Percentiles rank a stretch among this genome's conserved stretches.
phyloP scores from a whole-genome alignment of 2,113 vertebrate species.

The Tupaia tana region DNA sequence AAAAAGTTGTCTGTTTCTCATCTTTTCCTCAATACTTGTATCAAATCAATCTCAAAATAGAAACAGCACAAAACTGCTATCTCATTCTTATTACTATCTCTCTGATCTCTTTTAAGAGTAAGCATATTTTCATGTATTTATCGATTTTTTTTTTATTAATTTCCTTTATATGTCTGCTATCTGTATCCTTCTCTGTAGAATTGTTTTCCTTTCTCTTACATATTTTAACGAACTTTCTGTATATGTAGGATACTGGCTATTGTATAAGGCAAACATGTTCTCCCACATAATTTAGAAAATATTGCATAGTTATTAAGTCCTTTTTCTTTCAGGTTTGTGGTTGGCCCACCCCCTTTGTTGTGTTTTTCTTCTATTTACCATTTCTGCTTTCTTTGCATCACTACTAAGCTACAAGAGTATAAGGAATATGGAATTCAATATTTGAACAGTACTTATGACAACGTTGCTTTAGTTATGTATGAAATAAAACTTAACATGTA shows the following conservation, averaged over 20 bases:
- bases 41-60: background rate
- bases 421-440: background rate
- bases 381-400: background rate
- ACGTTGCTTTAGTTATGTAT: background rate
- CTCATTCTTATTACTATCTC: background rate
- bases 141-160: background rate
- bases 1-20: background rate
- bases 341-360: background rate
- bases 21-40: background rate
- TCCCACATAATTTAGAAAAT: background rate
- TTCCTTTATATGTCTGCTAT: background rate
- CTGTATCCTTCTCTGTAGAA: background rate
- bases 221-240: background rate
- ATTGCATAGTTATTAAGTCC: background rate
- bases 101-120: background rate
- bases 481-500: background rate
- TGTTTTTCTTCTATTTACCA: background rate
- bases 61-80: background rate
- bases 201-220: background rate
- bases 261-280: background rate
- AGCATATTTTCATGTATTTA: background rate
- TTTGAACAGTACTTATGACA: slow-evolving; percentile 1
- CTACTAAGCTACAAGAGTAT: background rate
- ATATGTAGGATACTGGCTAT: background rate
- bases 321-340: background rate